Evolutionary conservation across 92 coral and sea anemone species (phyloP).

Genomic region (Micromussa lordhowensis): DNA sequence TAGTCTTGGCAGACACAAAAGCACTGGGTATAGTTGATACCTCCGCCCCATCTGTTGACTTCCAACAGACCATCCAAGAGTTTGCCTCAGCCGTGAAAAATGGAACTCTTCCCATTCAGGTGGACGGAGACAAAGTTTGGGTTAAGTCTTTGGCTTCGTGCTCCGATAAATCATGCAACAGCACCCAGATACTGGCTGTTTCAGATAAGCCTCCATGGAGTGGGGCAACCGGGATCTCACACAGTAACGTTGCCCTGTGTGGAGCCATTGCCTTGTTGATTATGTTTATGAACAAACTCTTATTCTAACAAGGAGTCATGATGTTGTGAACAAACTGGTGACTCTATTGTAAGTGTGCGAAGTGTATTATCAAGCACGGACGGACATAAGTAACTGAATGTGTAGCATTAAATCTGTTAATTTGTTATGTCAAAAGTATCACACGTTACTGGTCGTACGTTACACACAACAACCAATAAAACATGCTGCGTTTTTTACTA

Average conservation of each 20-base stretch:
- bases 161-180: slow-evolving; percentile 50
- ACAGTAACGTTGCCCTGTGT: neutral
- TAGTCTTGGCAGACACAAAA: slow-evolving; percentile 59
- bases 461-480: too few species aligned
- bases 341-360: neutral
- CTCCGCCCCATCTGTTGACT: slow-evolving; percentile 22
- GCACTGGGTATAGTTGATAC: slow-evolving; percentile 25
- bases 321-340: neutral
- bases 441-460: too few species aligned
- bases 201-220: slow-evolving; percentile 56
- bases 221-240: neutral
- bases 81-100: slow-evolving; percentile 51
- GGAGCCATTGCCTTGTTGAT: slow-evolving; percentile 2
- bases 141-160: slow-evolving; percentile 54
- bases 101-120: slow-evolving; percentile 47
- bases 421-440: too few species aligned
- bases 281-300: neutral
- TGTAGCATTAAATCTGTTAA: too few species aligned
- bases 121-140: slow-evolving; percentile 57
- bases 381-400: neutral
- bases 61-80: slow-evolving; percentile 37
- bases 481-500: too few species aligned
- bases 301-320: neutral
- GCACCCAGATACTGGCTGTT: slow-evolving; percentile 48
- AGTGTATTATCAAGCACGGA: neutral